A percentile compares a stretch with the other conserved stretches of the same genome.
phyloP scores from a whole-genome alignment of 2,888 invertebrate genomes.

The Oxyscelio sp. region DNA sequence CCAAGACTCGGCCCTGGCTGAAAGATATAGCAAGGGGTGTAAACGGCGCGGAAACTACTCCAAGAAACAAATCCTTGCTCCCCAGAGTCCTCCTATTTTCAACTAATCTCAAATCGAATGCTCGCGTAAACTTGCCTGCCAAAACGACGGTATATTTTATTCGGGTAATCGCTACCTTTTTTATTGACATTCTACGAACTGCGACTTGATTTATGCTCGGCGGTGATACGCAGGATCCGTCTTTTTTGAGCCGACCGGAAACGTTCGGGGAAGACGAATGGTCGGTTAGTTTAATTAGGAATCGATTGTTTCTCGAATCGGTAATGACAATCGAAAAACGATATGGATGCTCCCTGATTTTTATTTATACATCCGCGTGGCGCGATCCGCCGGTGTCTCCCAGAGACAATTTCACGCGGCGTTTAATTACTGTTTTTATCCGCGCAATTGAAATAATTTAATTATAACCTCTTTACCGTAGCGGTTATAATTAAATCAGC shows the following conservation, averaged over 20 bases:
- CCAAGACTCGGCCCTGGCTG: slow-evolving; percentile 51
- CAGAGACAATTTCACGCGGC: too few relatives aligned
- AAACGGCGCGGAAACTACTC: slow-evolving; percentile 72
- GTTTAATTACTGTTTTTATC: background rate
- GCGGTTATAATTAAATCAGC: slow-evolving; percentile 13
- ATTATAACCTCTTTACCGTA: background rate
- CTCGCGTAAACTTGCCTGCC: slow-evolving; percentile 45
- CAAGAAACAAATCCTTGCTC: slow-evolving; percentile 70
- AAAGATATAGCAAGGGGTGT: slow-evolving; percentile 63
- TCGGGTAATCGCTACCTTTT: slow-evolving; percentile 56
- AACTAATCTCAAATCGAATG: slow-evolving; percentile 57
- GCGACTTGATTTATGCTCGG: slow-evolving; percentile 34
- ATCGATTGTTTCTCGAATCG: slow-evolving; percentile 6
- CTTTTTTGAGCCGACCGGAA: slow-evolving; percentile 16
- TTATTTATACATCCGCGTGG: too few relatives aligned
- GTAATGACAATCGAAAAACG: background rate
- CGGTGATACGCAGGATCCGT: slow-evolving; percentile 18
- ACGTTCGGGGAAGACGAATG: slow-evolving; percentile 12
- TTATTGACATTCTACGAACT: slow-evolving; percentile 42
- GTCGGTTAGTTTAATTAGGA: slow-evolving; percentile 15
- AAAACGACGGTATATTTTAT: slow-evolving; percentile 54
- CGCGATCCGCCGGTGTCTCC: too few relatives aligned
- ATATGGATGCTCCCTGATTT: too few relatives aligned
- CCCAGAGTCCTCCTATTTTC: slow-evolving; percentile 59
- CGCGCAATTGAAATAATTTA: slow-evolving; percentile 13